Conservation (phyloP, 2,888 invertebrate genomes). For the Athalia circularis region DNA sequence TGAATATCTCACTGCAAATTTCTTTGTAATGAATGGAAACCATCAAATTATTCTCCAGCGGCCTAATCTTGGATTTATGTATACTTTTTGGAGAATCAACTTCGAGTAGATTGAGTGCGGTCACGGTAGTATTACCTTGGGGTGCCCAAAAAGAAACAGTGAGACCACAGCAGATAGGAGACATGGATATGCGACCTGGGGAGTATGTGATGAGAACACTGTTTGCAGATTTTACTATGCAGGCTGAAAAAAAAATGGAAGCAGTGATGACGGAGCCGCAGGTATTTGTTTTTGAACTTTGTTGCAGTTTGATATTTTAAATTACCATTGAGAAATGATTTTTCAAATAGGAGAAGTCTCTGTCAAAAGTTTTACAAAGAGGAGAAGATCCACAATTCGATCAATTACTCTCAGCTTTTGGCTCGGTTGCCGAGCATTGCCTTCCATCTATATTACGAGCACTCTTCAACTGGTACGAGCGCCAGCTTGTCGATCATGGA, state of each 20-base stretch:
- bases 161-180: conserved; percentile 72
- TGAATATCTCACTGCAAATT: conserved; percentile 50
- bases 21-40: background rate
- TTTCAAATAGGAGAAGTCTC: conserved; percentile 86
- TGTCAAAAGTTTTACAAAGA: conserved; percentile 95
- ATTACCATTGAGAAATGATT: conserved; percentile 3
- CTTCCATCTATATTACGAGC: conserved; percentile 95
- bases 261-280: conserved; percentile 93
- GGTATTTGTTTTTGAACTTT: conserved; percentile 74
- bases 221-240: conserved; percentile 95
- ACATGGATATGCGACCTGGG: conserved; percentile 88
- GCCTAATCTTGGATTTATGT: background rate
- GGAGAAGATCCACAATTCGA: conserved; percentile 98
- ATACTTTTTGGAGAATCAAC: conserved; percentile 65
- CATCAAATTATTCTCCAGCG: conserved; percentile 46
- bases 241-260: conserved; percentile 97
- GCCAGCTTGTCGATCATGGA: conserved; percentile 85
- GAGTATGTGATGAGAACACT: conserved; percentile 97
- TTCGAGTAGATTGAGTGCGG: conserved; percentile 70
- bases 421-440: conserved; percentile 97
- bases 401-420: conserved; percentile 92
- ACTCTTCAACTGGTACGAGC: conserved; percentile 95
- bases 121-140: conserved; percentile 82
- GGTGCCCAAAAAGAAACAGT: conserved; percentile 84
- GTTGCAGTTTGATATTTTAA: conserved; percentile 19